Percentiles rank a stretch among this genome's conserved stretches.
Conservation (phyloP, 2,113 vertebrate genomes). For the Corythornis cristatus region DNA sequence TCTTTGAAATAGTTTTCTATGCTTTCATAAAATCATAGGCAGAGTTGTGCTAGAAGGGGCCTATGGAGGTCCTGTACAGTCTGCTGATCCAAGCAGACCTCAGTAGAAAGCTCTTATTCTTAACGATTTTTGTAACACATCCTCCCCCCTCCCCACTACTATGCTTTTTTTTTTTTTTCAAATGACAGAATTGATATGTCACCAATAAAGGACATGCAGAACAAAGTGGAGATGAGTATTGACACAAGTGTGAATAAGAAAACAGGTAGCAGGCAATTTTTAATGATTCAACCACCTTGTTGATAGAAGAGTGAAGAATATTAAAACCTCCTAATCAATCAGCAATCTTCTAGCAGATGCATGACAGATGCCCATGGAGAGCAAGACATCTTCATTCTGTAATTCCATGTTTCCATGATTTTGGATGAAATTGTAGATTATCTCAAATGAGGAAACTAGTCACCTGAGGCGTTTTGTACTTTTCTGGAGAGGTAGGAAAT, state of each 20-base stretch:
- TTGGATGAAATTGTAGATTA: background rate
- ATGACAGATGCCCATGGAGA: background rate
- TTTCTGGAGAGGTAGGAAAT: background rate
- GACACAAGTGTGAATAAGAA: background rate
- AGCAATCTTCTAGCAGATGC: background rate
- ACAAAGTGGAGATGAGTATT: background rate
- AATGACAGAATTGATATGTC: background rate
- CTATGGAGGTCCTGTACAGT: background rate
- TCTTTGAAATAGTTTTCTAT: background rate
- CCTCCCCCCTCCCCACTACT: accelerated
- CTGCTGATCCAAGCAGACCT: background rate
- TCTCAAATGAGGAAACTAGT: background rate
- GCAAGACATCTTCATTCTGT: background rate
- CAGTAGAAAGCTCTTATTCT: background rate
- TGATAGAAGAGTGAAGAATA: background rate
- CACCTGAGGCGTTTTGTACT: background rate
- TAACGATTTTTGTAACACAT: background rate
- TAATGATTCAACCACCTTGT: background rate
- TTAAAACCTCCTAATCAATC: background rate
- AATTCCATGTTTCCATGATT: background rate
- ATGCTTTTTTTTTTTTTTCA: background rate
- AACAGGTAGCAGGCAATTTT: background rate
- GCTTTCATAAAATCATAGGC: background rate
- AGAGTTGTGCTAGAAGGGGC: background rate
- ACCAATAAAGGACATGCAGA: background rate